Evolutionary conservation across 2,888 invertebrate genomes (phyloP).

Genomic region (Caenorhabditis sp.): DNA sequence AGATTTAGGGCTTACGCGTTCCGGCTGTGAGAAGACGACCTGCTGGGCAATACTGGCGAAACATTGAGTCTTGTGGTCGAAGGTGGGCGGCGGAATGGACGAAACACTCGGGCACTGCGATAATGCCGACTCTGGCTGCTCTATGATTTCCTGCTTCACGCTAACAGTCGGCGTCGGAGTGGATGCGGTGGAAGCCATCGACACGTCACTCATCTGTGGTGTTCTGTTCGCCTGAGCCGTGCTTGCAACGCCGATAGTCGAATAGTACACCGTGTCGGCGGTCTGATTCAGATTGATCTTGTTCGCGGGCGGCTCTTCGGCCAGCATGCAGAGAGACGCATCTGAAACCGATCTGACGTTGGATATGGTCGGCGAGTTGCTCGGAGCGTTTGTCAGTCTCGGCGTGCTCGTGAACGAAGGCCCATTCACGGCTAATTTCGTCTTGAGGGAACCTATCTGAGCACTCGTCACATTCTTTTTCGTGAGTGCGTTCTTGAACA

Average conservation of each 20-base stretch:
- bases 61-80: not conserved
- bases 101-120: constrained; percentile 24
- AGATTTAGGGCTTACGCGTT: too few relatives aligned
- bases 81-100: constrained; percentile 3
- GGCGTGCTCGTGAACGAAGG: constrained; percentile 41
- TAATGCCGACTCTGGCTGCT: not conserved
- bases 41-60: not conserved
- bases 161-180: not conserved
- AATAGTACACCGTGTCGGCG: constrained; percentile 20
- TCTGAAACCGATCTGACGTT: constrained; percentile 33
- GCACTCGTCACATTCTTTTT: constrained; percentile 14
- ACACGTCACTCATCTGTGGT: constrained; percentile 1
- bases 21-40: not conserved
- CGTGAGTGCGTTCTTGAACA: constrained; percentile 25
- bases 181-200: constrained; percentile 6
- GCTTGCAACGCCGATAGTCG: constrained; percentile 3
- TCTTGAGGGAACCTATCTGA: constrained; percentile 2
- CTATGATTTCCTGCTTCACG: constrained; percentile 15
- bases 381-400: not conserved
- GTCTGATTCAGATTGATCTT: not conserved
- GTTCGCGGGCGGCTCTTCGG: not conserved
- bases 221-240: too few relatives aligned
- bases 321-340: constrained; percentile 20
- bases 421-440: constrained; percentile 1
- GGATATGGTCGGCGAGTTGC: constrained; percentile 28